Percentiles rank a stretch among this genome's conserved stretches.
Evolutionary conservation across 2,888 invertebrate genomes (phyloP).

Genomic region (Tricholauxania praeusta): DNA sequence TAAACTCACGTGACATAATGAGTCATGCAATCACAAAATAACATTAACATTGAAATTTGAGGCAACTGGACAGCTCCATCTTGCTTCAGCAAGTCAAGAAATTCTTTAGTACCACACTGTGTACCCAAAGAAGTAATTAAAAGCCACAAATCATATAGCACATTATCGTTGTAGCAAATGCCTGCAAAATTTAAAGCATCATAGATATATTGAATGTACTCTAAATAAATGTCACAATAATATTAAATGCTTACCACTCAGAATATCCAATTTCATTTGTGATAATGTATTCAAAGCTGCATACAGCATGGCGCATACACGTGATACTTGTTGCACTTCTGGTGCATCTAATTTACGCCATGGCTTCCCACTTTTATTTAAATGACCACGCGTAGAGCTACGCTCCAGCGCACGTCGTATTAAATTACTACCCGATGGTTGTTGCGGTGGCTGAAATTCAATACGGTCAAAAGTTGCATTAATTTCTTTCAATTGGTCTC

Average conservation of each 20-base stretch:
- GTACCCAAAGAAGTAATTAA: slow-evolving; percentile 90
- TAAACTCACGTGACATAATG: slow-evolving; percentile 93
- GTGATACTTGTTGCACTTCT: slow-evolving; percentile 84
- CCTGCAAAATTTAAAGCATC: slow-evolving; percentile 70
- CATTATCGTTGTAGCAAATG: slow-evolving; percentile 91
- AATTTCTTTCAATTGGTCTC: slow-evolving; percentile 67
- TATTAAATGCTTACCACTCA: slow-evolving; percentile 41
- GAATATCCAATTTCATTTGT: slow-evolving; percentile 90
- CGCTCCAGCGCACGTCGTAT: slow-evolving; percentile 74
- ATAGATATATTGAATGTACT: neutral
- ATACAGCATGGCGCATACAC: slow-evolving; percentile 93
- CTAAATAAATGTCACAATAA: slow-evolving; percentile 25
- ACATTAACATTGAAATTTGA: slow-evolving; percentile 91
- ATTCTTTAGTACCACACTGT: slow-evolving; percentile 88
- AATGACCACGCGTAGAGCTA: slow-evolving; percentile 69
- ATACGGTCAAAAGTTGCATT: slow-evolving; percentile 64
- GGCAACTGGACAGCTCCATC: slow-evolving; percentile 82
- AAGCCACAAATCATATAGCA: slow-evolving; percentile 91
- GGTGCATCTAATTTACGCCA: slow-evolving; percentile 81
- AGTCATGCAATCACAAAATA: slow-evolving; percentile 95
- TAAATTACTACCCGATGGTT: slow-evolving; percentile 69
- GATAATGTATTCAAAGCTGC: slow-evolving; percentile 90
- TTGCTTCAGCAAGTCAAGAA: slow-evolving; percentile 84
- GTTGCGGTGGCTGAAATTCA: slow-evolving; percentile 64
- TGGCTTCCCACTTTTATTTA: slow-evolving; percentile 72